Conservation (phyloP, 2,888 invertebrate species). For the Sepioteuthis lessoniana region DNA sequence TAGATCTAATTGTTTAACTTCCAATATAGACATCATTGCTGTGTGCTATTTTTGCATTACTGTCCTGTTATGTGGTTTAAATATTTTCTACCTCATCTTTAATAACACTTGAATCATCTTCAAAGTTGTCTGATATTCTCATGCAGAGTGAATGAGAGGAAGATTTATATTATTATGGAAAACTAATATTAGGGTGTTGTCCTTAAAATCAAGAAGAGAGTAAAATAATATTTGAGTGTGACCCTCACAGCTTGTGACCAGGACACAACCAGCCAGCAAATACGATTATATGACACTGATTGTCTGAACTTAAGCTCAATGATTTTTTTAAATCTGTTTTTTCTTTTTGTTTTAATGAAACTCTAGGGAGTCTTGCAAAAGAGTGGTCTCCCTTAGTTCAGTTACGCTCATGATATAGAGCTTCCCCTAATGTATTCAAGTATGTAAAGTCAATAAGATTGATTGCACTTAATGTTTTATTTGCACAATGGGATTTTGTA, state of each 20-base stretch:
- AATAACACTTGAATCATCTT: conserved; percentile 11
- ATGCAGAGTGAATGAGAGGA: not conserved
- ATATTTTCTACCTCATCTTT: not conserved
- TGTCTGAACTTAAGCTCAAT: not conserved
- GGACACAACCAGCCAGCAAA: not conserved
- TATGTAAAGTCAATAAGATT: not conserved
- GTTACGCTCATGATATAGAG: not conserved
- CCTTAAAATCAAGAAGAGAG: not conserved
- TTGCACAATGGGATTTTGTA: not conserved
- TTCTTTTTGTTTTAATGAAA: not conserved
- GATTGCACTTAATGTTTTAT: not conserved
- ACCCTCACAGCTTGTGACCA: not conserved
- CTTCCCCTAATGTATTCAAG: not conserved
- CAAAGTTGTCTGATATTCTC: not conserved
- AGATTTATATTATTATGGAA: not conserved
- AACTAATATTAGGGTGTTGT: conserved; percentile 13
- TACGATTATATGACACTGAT: conserved; percentile 11
- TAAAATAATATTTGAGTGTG: not conserved
- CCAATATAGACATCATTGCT: not conserved
- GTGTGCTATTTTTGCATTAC: not conserved
- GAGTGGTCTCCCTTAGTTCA: not conserved
- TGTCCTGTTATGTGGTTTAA: not conserved
- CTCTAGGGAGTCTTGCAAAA: not conserved
- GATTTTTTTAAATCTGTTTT: not conserved
- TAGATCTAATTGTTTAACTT: not conserved